These are phyloP conservation scores for Tetranychus cinnabarinus DNA, from an alignment of 1,140 invertebrate genomes.

Conservation along the genomic window DNA sequence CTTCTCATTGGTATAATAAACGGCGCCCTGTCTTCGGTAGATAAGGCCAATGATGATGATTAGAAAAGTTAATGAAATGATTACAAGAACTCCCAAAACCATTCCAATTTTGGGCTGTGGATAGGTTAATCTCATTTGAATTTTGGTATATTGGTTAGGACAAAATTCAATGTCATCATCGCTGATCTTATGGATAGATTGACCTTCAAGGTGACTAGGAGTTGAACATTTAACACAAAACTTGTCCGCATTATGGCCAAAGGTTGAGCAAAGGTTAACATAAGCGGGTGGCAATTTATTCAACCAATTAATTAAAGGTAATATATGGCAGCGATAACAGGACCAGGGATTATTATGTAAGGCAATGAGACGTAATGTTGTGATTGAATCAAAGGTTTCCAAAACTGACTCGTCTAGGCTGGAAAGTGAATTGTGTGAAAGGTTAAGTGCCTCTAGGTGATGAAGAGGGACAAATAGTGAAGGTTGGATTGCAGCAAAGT, in stretches of 20 bases:
- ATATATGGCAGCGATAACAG: slow-evolving; percentile 33
- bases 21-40: slow-evolving; percentile 34
- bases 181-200: slow-evolving; percentile 9
- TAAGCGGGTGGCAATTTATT: slow-evolving; percentile 12
- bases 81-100: slow-evolving; percentile 18
- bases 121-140: slow-evolving; percentile 6
- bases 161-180: slow-evolving; percentile 11
- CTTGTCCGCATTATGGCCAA: slow-evolving; percentile 17
- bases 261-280: slow-evolving; percentile 16
- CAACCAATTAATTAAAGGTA: slow-evolving; percentile 17
- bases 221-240: slow-evolving; percentile 13
- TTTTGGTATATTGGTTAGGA: slow-evolving; percentile 1
- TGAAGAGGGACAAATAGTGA: slow-evolving; percentile 41
- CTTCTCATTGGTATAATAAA: slow-evolving; percentile 45
- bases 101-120: slow-evolving; percentile 16
- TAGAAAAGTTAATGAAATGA: slow-evolving; percentile 18
- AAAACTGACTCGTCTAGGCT: not conserved
- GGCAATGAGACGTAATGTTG: not conserved
- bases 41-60: slow-evolving; percentile 17
- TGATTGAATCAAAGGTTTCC: not conserved
- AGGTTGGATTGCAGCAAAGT: slow-evolving; percentile 29
- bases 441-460: slow-evolving; percentile 35
- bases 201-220: slow-evolving; percentile 9
- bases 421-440: slow-evolving; percentile 34
- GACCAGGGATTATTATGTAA: slow-evolving; percentile 38